A percentile compares a stretch with the other conserved stretches of the same genome.
Conservation (phyloP, 1,140 invertebrate genomes). For the Scaptomyza graminum region DNA sequence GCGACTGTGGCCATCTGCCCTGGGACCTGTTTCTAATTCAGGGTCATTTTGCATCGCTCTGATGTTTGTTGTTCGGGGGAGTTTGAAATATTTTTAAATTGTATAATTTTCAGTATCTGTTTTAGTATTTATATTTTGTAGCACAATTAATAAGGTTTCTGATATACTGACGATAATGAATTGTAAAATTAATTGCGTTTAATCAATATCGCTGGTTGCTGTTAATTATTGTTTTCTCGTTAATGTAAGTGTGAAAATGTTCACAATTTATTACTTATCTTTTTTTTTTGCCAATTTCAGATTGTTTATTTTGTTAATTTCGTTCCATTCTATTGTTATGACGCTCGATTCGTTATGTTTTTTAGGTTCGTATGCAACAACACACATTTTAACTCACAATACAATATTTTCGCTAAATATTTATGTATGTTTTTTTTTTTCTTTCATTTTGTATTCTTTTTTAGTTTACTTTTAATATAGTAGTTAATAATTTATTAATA, state of each 20-base stretch:
- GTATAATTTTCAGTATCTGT: conserved; percentile 49
- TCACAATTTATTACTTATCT: conserved; percentile 16
- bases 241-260: conserved; percentile 4
- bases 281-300: conserved; percentile 42
- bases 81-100: conserved; percentile 64
- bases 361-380: conserved; percentile 72
- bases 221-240: conserved; percentile 28
- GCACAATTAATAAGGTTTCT: conserved; percentile 44
- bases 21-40: neutral
- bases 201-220: conserved; percentile 58
- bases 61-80: conserved; percentile 6
- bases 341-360: conserved; percentile 44
- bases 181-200: conserved; percentile 60
- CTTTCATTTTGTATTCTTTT: conserved; percentile 35
- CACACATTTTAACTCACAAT: conserved; percentile 81
- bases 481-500: conserved; percentile 82
- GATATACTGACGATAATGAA: conserved; percentile 41
- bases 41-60: conserved; percentile 19
- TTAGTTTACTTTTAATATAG: conserved; percentile 70
- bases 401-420: conserved; percentile 82
- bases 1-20: conserved; percentile 5
- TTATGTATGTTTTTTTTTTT: conserved; percentile 61
- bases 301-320: neutral
- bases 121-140: conserved; percentile 19
- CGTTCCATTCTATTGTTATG: conserved; percentile 44